Evolutionary conservation across 2,113 vertebrate species (phyloP).

Genomic region (Proteles cristata): DNA sequence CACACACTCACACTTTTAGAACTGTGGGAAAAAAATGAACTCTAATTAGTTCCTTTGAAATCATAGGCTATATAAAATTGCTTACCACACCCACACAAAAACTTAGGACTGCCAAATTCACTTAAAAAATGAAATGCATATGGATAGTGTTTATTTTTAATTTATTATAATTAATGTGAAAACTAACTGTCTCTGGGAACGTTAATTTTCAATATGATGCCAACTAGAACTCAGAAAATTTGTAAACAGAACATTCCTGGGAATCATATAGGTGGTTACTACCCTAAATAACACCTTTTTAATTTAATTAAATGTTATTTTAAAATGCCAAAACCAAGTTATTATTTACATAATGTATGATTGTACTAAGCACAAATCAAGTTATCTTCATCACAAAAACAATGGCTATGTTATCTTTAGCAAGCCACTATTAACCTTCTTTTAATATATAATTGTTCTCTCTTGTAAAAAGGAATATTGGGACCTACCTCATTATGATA

Average conservation of each 20-base stretch:
- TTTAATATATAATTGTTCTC: not conserved
- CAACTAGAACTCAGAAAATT: not conserved
- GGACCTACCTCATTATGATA: not conserved
- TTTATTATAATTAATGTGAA: slow-evolving; percentile 31
- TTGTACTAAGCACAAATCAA: not conserved
- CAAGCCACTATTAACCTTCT: not conserved
- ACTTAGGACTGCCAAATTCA: not conserved
- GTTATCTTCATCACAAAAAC: not conserved
- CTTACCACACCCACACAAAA: not conserved
- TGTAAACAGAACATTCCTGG: not conserved
- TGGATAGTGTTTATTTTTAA: slow-evolving; percentile 27
- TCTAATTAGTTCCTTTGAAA: slow-evolving; percentile 2
- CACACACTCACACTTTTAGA: not conserved
- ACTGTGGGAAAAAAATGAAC: not conserved
- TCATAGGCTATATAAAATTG: not conserved
- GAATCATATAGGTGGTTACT: not conserved
- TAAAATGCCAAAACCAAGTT: not conserved
- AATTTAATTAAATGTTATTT: slow-evolving; percentile 14
- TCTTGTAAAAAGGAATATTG: not conserved
- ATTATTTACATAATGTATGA: not conserved
- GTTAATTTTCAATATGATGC: not conserved
- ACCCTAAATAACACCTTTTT: not conserved
- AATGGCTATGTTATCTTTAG: not conserved
- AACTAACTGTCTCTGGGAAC: not conserved
- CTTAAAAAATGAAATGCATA: slow-evolving; percentile 23